Percentiles rank a stretch among this genome's conserved stretches.
phyloP scores from a whole-genome alignment of 2,113 vertebrate genomes.

The Thomomys bottae region DNA sequence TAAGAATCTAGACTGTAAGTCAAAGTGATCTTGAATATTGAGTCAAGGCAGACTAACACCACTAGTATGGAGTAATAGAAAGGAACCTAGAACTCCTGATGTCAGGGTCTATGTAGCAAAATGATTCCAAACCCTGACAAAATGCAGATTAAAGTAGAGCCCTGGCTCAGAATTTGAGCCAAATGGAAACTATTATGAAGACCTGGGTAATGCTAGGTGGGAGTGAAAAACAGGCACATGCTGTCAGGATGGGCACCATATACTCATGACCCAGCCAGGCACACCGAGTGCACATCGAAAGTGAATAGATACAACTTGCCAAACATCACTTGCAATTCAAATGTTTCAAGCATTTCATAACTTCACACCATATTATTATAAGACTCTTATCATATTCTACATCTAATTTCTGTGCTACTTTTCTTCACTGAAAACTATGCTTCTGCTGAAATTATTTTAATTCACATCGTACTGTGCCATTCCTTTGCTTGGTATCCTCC shows the following conservation, averaged over 20 bases:
- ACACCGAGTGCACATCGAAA: not conserved
- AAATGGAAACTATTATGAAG: not conserved
- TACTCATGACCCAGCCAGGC: not conserved
- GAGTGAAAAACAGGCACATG: not conserved
- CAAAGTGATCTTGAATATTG: not conserved
- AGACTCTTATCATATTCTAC: not conserved
- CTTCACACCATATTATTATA: not conserved
- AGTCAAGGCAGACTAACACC: not conserved
- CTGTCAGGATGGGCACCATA: not conserved
- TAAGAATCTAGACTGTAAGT: not conserved
- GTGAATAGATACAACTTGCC: not conserved
- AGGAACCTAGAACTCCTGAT: no score
- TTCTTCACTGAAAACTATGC: not conserved
- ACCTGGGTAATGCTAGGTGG: not conserved
- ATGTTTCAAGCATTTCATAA: not conserved
- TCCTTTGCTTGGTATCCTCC: not conserved
- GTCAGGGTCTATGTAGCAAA: not conserved
- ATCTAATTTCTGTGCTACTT: not conserved
- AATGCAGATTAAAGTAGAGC: not conserved
- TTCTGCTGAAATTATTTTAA: slow-evolving; percentile 8
- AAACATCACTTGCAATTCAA: not conserved
- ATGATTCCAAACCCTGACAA: not conserved
- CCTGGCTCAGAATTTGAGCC: not conserved
- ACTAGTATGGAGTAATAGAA: not conserved
- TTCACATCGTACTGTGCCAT: not conserved